Base-by-base conservation (phyloP, 2,888 invertebrate species). In the Eutolmus rufibarbis region DNA sequence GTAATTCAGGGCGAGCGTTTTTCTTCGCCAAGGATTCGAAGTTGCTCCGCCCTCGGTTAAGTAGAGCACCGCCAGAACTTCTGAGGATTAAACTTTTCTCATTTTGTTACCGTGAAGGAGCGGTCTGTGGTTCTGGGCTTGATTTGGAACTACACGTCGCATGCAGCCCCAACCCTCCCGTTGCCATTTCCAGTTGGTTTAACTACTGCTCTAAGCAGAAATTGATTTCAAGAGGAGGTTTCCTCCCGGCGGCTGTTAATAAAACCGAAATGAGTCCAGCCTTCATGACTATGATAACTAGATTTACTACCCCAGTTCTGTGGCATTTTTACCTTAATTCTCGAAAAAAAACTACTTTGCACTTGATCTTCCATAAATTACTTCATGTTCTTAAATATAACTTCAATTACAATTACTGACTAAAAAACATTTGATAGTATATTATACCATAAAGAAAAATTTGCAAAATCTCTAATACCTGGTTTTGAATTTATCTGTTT, bases 31-130 rank as follows among this genome's bases (percentile, higher is more conserved):
- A 23, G 12, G 56, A 37, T 57, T 56, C 57, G 34, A 84, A 84
- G 84, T 66, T 84, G 19, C 84, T 66, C 37, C 66, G 84, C 66
- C 43, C 84, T 84, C 37, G 31, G 57, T 84, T 66, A 74, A 84
- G 66, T 66, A 74, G 74, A 81, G 43, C 51, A 81, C 81, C 81
- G 31, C 81, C 46, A 81, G 81, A 84, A 84, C 66, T 84, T 84
- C 74, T 43, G 37, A 84, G 84, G 66, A 84, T 84, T 84, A 57
- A 84, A 84, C 84, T 84, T 84, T 84, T 84, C 84, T 84, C 57
- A 84, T 84, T 84, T 84, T 57, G 37, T 28, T 40, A 37, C 40
- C 19, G 66, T 40, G 40, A 57, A 74, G 84, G 74, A 84, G 34
- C 56, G 16, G 78, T 78, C 23, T 81, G 81, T 56, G 56, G 51